These are phyloP conservation scores for Chironomus tepperi DNA, from an alignment of 1,140 invertebrate genomes.

Conservation along the genomic window DNA sequence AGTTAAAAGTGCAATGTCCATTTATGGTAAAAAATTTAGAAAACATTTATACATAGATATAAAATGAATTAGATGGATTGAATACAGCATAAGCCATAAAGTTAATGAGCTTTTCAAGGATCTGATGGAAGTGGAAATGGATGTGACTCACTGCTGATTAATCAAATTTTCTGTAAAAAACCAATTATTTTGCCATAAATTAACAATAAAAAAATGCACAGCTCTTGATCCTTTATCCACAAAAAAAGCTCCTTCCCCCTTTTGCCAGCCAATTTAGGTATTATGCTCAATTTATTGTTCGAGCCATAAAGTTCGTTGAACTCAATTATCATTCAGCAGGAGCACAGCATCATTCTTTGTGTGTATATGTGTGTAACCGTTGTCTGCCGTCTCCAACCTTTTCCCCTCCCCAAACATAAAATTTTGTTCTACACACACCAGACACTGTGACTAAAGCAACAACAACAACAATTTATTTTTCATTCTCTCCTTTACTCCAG, in stretches of 20 bases:
- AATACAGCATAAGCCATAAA: no score
- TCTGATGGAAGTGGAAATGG: no score
- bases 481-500: no score
- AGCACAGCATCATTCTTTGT: background rate
- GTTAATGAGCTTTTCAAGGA: no score
- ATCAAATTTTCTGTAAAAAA: no score
- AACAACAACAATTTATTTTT: background rate
- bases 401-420: background rate
- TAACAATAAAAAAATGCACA: no score
- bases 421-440: background rate
- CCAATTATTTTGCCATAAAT: no score
- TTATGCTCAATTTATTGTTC: background rate
- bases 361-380: background rate
- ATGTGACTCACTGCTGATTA: no score
- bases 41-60: no score
- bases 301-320: background rate
- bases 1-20: slow-evolving; percentile 2
- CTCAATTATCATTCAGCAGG: slow-evolving; percentile 12
- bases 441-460: background rate
- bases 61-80: no score
- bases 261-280: background rate
- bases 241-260: background rate
- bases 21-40: background rate
- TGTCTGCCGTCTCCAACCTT: background rate
- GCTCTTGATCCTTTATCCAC: background rate